Base-by-base conservation (phyloP, 92 coral and sea anemone genomes). In the Desmophyllum pertusum region DNA sequence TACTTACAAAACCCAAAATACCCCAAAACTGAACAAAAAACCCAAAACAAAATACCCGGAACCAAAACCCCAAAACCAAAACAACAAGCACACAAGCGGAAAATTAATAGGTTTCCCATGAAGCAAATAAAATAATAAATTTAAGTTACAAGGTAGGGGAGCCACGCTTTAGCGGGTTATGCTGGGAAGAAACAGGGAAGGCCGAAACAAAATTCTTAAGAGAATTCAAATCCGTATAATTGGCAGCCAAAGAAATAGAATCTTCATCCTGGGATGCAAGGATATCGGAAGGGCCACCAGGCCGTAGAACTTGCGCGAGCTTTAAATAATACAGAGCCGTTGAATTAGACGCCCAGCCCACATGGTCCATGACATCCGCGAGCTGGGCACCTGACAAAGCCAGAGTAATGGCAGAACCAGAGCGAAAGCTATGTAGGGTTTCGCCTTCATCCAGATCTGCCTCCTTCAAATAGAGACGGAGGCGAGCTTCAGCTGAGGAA, bases 331-430 rank as follows among this genome's bases (percentile, higher is more conserved):
- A 51, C 59, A 51, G 10, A 51, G 59, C 59, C 59, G 10, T 51
- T 19, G 59, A 51, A 14, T 51, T 51, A 11, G 59, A 51, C 17
- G 11, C 0, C 62, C 62, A 62, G 17, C 68, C 68, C 13, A 62
- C 68, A 62, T 91, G 92, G 68, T 81, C 52, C 94, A 91, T 91
- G 38, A 91, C 81, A 53, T 81, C 88, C 13, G 89, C 89, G 27
- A 91, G 78, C 52, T 70, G 75, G 11, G 80, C 29, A 1, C 91
- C 91, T 30, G 94, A 71, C 25, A 91, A 82, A 0, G 94, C 89
- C 63, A 84, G 84, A 9, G 94, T 79, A 25, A 88, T 91, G 9
- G 89, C 89, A n/a, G 85, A 80, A 46, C 95, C 92, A 11, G 79
- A 61, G 19, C 90, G 83, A 71, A 91, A 83, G 59, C 95, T 79